Conservation (phyloP, 2,888 invertebrate genomes). For the Drosophila buzzatii region DNA sequence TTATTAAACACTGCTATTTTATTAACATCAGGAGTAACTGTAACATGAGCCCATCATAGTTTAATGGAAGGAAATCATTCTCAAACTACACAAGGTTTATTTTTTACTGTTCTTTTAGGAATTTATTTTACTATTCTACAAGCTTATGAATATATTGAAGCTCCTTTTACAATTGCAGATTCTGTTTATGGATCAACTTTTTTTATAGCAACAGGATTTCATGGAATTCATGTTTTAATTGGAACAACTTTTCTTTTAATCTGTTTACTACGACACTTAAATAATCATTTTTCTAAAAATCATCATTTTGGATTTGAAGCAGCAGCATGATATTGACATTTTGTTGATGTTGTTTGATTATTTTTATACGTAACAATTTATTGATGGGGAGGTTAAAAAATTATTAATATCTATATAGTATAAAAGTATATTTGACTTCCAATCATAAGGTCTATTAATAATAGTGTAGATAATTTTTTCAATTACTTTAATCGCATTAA, state of each 20-base stretch:
- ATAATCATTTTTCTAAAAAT: no score
- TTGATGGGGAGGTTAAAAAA: slow-evolving; percentile 87
- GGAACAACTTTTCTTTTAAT: no score
- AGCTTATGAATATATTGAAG: slow-evolving; percentile 86
- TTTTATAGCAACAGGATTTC: no score
- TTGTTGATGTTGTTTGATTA: not conserved
- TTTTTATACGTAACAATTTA: not conserved
- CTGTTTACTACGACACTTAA: no score
- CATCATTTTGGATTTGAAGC: no score
- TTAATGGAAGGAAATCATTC: slow-evolving; percentile 86
- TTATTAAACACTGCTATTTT: not conserved
- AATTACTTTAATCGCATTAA: slow-evolving; percentile 81
- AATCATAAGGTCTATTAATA: slow-evolving; percentile 88
- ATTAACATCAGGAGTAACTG: not conserved
- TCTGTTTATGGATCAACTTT: no score
- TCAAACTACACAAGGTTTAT: slow-evolving; percentile 85
- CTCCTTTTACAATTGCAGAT: no score
- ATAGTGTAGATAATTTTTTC: slow-evolving; percentile 88
- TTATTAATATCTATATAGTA: slow-evolving; percentile 88
- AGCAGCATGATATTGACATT: not conserved
- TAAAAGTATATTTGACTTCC: slow-evolving; percentile 90
- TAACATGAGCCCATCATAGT: not conserved
- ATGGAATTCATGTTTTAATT: no score
- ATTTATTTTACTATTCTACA: slow-evolving; percentile 89
- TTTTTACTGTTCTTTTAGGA: slow-evolving; percentile 87